Conservation (phyloP, 53 echinoderm and acorn worm genomes). For the Apostichopus leukothele region DNA sequence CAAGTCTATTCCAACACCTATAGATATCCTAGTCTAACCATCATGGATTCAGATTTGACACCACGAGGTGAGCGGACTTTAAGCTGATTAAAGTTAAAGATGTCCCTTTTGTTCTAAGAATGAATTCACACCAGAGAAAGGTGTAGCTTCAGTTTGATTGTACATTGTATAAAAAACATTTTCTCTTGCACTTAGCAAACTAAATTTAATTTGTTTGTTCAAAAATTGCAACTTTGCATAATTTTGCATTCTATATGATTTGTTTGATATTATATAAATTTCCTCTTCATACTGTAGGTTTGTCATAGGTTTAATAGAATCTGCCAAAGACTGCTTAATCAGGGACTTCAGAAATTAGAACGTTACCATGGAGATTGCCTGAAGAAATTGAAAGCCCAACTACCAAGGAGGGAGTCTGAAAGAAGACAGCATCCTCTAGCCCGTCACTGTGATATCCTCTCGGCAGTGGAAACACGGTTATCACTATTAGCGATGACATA, state of each 20-base stretch:
- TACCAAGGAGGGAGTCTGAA: conserved; percentile 93
- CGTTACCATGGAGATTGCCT: conserved; percentile 77
- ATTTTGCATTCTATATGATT: neutral
- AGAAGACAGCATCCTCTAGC: conserved; percentile 85
- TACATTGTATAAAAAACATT: too few species aligned
- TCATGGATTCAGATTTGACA: too few species aligned
- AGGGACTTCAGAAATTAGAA: conserved; percentile 75
- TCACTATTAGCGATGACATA: conserved; percentile 98
- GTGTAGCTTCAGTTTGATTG: too few species aligned
- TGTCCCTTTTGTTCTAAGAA: too few species aligned
- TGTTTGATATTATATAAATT: neutral
- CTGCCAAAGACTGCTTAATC: conserved; percentile 84
- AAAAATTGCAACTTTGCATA: neutral
- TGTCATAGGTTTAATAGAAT: conserved; percentile 76
- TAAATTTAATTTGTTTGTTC: too few species aligned
- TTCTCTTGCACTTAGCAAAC: too few species aligned
- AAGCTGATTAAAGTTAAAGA: too few species aligned
- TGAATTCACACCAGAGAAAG: too few species aligned
- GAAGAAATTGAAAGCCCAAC: conserved; percentile 78
- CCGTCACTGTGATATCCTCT: conserved; percentile 90
- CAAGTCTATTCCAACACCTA: too few species aligned
- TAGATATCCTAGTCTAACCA: too few species aligned
- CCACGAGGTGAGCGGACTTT: too few species aligned
- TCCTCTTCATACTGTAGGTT: conserved; percentile 54
- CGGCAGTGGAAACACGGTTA: conserved; percentile 91